A percentile compares a stretch with the other conserved stretches of the same genome.
Evolutionary conservation across 2,888 invertebrate species (phyloP).

Genomic region (Lampropteryx suffumata): DNA sequence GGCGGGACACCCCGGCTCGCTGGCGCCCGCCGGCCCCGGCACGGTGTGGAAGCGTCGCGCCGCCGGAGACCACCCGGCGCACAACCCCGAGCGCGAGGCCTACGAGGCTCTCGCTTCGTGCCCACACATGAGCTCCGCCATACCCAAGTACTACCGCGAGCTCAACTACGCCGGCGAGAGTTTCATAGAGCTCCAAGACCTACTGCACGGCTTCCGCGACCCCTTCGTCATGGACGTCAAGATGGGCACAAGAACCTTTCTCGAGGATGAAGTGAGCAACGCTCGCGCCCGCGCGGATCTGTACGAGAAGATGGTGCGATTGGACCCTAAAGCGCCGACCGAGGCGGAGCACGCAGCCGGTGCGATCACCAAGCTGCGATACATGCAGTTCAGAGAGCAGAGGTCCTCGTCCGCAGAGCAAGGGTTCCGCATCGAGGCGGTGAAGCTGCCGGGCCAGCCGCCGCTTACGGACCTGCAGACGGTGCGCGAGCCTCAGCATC

Average conservation of each 20-base stretch:
- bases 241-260: constrained; percentile 97
- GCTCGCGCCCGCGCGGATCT: constrained; percentile 92
- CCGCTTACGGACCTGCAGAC: constrained; percentile 95
- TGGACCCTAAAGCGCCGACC: constrained; percentile 94
- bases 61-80: constrained; percentile 85
- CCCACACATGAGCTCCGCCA: constrained; percentile 86
- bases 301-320: constrained; percentile 97
- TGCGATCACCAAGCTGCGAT: constrained; percentile 97
- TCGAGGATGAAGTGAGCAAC: constrained; percentile 97
- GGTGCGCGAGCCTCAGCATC: constrained; percentile 90
- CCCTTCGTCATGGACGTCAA: constrained; percentile 99
- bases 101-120: constrained; percentile 92
- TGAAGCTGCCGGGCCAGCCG: constrained; percentile 91
- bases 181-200: constrained; percentile 97
- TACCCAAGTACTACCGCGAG: constrained; percentile 93
- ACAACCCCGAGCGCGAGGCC: constrained; percentile 89
- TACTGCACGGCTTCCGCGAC: constrained; percentile 94
- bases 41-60: constrained; percentile 96
- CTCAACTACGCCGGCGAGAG: constrained; percentile 89
- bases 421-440: constrained; percentile 98
- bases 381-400: constrained; percentile 97
- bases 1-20: constrained; percentile 95
- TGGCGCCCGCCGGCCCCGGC: constrained; percentile 96
- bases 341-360: constrained; percentile 89
- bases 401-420: constrained; percentile 96